phyloP scores from a whole-genome alignment of 2,888 invertebrate species.

The Agriopis leucophaearia region DNA sequence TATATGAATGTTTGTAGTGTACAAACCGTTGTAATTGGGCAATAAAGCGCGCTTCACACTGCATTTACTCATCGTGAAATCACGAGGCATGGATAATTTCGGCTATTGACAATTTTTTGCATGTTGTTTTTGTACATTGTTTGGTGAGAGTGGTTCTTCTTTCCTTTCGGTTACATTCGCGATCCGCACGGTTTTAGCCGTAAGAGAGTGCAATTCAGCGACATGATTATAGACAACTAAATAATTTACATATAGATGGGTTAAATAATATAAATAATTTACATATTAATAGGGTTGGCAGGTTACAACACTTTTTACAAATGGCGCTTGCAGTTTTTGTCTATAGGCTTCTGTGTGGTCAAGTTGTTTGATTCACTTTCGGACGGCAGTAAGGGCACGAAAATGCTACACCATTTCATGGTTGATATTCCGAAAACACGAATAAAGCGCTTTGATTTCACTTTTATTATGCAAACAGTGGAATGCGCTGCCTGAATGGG shows the following conservation, averaged over 20 bases:
- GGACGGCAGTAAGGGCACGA: too few species aligned
- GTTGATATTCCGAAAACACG: too few species aligned
- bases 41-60: conserved; percentile 21
- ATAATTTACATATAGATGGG: too few species aligned
- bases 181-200: neutral
- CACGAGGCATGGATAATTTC: conserved; percentile 8
- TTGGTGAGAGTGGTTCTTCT: conserved; percentile 4
- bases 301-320: neutral
- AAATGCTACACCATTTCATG: too few species aligned
- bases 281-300: too few species aligned
- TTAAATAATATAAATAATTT: too few species aligned
- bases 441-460: too few species aligned
- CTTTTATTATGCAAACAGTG: too few species aligned
- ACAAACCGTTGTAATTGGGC: conserved; percentile 5
- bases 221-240: neutral
- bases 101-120: conserved; percentile 18
- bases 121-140: neutral
- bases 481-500: too few species aligned
- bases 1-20: neutral
- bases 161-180: neutral
- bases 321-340: too few species aligned
- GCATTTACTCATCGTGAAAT: conserved; percentile 21
- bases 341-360: too few species aligned
- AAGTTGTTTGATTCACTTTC: too few species aligned
- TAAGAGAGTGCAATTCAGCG: neutral